Base-by-base conservation (phyloP, 2,888 invertebrate species). In the Dermolepida albohirtum region DNA sequence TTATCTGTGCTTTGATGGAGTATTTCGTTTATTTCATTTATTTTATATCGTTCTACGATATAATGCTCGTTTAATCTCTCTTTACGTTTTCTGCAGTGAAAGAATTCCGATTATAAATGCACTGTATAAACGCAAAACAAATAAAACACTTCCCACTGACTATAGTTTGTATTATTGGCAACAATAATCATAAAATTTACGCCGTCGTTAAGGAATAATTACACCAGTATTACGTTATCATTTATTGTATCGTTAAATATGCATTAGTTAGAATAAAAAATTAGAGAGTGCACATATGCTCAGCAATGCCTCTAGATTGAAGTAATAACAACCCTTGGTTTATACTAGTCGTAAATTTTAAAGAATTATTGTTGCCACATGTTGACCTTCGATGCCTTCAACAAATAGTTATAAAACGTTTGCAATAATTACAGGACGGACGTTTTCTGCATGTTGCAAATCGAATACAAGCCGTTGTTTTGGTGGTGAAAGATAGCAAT, bases 211-310 rank as follows among this genome's bases (percentile, higher is more conserved):
- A 57, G 7, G 49, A 49, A 49, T 62, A 49, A 62, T 62, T 62
- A 62, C 59, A 14, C 59, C 29, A 49, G 47, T 49, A 34, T 62
- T 62, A 62, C 59, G 47, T 62, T 47, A 62, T 62, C 59, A 62
- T 49, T 62, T 62, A 62, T 49, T 62, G 59, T 62, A 62, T 62
- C 59, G 59, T 59, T 59, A 59, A 59, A 59, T 59, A 47, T 59
- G 59, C 59, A 59, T 59, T 59, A 59, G 59, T 62, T 62, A 34
- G 34, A 44, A 29, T 7, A 47, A 62, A 59, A 59, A 62, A 10
- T 27, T 49, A 34, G 47, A 34, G 8, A 34, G 59, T 47, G 47
- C 14, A 39, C 47, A 10, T 17, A 55, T n/a, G 47, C 16, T 22
- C 16, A 17, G 16, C n/a, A 7, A 50, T n/a, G 22, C n/a, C n/a